Base-by-base conservation (phyloP, 2,888 invertebrate genomes). In the Dasypogon diadema region DNA sequence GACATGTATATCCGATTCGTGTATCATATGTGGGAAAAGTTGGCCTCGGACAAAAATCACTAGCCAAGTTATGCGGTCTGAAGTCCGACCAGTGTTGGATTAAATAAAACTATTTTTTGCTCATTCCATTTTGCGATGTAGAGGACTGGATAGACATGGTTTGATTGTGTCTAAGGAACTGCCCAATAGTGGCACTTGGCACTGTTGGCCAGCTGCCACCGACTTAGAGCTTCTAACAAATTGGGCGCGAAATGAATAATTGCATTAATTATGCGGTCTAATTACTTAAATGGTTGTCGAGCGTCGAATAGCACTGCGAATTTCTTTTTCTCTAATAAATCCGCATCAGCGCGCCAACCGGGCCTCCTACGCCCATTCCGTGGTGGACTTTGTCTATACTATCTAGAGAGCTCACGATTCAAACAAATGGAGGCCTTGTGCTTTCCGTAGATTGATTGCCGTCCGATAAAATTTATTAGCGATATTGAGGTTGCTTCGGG, bases 241-340 rank as follows among this genome's bases (percentile, higher is more conserved):
- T 63, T 63, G 21, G 21, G 60, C 37, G 60, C 37, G 60, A 63
- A 63, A 42, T 63, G 37, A 63, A 63, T 63, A 63, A 63, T 63
- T 63, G 37, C 60, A 63, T 63, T 63, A 63, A 63, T 63, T 63
- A 63, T 37, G 60, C 60, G 60, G 37, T 63, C 60, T 16, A 63
- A 63, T 63, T 63, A 63, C 60, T 63, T 63, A 63, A 63, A 63
- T 63, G 60, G 34, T 10, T 63, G 24, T n/a, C 30, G 56, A 14
- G 56, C 14, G 22, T 12, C 18, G 30, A 30, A 30, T 3, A 30
- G 30, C 30, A 30, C 8, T 3, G 8, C 30, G 4, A 30, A 8
- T 30, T 8, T 30, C n/a, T 30, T 8, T 30, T 3, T 8, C 30
- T 30, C 8, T 30, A 30, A 30, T 30, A 8, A 30, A 30, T 30